Evolutionary conservation across 2,113 vertebrate genomes (phyloP).

Genomic region (Halichoeres trimaculatus): DNA sequence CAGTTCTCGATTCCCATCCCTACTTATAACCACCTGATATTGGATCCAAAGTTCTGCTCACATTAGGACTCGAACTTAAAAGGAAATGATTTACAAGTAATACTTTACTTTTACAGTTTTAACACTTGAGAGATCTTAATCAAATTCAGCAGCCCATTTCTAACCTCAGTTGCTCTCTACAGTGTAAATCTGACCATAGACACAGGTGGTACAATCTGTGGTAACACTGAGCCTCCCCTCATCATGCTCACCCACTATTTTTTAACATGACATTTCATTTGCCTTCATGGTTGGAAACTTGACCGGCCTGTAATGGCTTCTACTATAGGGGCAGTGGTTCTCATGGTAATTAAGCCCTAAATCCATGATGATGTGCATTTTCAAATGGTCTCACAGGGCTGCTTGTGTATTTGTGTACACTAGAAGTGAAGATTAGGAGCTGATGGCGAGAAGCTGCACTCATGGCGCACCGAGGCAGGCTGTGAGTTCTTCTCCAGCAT

Average conservation of each 20-base stretch:
- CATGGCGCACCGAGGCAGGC: too few species aligned
- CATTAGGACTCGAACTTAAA: too few species aligned
- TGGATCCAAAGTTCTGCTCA: too few species aligned
- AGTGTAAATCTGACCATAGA: neutral
- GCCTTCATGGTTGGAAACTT: slow-evolving; percentile 5
- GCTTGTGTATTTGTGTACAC: neutral
- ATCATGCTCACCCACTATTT: neutral
- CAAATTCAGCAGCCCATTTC: neutral
- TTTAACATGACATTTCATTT: slow-evolving; percentile 23
- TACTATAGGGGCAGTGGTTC: neutral
- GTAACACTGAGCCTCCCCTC: neutral
- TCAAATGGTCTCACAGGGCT: neutral
- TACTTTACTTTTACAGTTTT: too few species aligned
- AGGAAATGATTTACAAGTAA: too few species aligned
- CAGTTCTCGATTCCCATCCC: too few species aligned
- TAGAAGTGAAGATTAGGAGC: neutral
- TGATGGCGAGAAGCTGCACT: neutral
- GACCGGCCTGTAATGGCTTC: neutral
- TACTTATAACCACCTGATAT: too few species aligned
- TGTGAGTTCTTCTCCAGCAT: neutral
- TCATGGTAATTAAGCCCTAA: neutral
- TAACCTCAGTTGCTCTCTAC: neutral
- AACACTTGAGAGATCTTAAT: neutral
- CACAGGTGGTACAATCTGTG: neutral
- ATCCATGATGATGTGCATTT: slow-evolving; percentile 8